Evolutionary conservation across 2,888 invertebrate species (phyloP).

Genomic region (Prostheceraeus crozeri): DNA sequence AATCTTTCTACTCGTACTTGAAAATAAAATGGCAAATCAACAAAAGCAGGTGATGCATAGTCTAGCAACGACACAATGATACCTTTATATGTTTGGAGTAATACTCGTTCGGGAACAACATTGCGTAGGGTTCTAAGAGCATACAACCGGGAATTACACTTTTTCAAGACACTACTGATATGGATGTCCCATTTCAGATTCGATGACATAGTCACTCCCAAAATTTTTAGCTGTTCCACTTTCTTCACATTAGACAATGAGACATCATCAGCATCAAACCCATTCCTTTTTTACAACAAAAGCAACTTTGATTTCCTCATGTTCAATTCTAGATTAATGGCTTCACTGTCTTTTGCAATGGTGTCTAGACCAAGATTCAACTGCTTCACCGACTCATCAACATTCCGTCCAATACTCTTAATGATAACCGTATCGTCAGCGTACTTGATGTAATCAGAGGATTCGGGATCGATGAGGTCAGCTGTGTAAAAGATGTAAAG

Average conservation of each 20-base stretch:
- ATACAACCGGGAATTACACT: conserved; percentile 13
- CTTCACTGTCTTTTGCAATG: no score
- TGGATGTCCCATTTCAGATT: conserved; percentile 22
- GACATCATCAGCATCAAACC: neutral
- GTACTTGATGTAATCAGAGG: no score
- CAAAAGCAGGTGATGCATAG: neutral
- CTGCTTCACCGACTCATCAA: no score
- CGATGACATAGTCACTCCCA: neutral
- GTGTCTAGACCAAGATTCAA: no score
- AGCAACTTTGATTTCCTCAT: conserved; percentile 7
- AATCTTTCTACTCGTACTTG: neutral
- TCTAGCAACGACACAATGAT: neutral
- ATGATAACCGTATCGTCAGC: no score
- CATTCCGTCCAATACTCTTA: no score
- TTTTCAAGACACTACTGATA: neutral
- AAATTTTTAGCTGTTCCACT: conserved; percentile 2
- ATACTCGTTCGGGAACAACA: neutral
- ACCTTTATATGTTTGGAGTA: neutral
- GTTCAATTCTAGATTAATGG: conserved; percentile 8
- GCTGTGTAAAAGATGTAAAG: no score
- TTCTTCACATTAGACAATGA: neutral
- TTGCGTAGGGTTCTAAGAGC: neutral
- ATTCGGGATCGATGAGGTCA: no score
- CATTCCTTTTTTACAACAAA: conserved; percentile 3
- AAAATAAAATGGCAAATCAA: neutral